Evolutionary conservation across 2,113 vertebrate species (phyloP), one percentile per base, ranked within the genome.

Genomic region (Macrotus californicus): DNA sequence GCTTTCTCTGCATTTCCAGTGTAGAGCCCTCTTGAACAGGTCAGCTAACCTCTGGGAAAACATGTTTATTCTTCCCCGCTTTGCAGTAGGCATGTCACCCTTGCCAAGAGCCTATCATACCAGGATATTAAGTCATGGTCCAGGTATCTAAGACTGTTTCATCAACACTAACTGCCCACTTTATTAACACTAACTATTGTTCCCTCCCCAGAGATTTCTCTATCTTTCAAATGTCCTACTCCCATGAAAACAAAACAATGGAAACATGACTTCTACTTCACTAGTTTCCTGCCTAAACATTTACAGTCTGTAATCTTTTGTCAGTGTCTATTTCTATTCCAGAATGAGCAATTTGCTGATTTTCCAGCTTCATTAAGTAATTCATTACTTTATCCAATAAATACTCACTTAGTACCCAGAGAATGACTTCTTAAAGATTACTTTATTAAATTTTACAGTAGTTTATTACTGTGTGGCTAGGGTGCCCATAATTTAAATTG

Each of bases 71-170:
- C 79, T 29, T 94, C 48, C 46, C 12, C 6, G 48, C 77, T 93
- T 85, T 77, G 11, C 9, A 79, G 72, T 43, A 46, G 39, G 24
- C 43, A 12, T 31, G 56, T 46, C 36, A 26, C 34, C 34, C 36
- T 19, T 13, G 39, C 72, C 80, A 67, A 64, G 29, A 72, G 64
- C 29, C 54, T 92, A 39, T 92, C 73, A n/a, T 36, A 90, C 41
- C 77, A 95, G 93, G 83, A 94, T 84, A 93, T 91, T 48, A 91
- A 76, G 87, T 94, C 79, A 93, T 64, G 39, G n/a, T 36, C 36
- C 52, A 76, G 48, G 54, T 94, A 85, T 91, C 94, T 59, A 66
- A 72, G 52, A 26, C 50, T 52, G 43, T 50, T 93, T 91, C 83
- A 87, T 48, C 22, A 73, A 90, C 41, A 83, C 24, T 85, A 69